Conservation (phyloP, 2,888 invertebrate species). For the Athalia cordata region DNA sequence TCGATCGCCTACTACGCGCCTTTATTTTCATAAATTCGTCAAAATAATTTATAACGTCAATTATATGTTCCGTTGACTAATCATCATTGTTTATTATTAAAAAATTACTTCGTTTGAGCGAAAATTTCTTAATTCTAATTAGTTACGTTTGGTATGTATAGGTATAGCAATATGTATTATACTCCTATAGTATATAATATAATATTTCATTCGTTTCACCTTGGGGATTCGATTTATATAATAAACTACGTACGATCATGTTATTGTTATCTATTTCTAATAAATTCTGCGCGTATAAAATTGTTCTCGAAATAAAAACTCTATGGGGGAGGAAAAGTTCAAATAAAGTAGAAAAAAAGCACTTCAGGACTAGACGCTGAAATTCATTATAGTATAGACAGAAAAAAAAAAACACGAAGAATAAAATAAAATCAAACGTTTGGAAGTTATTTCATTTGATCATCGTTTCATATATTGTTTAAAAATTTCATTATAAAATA, state of each 20-base stretch:
- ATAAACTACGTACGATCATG: neutral
- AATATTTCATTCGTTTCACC: conserved; percentile 27
- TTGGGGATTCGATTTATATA: conserved; percentile 3
- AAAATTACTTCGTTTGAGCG: conserved; percentile 41
- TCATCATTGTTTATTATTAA: conserved; percentile 37
- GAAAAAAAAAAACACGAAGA: neutral
- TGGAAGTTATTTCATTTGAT: neutral
- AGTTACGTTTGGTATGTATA: neutral
- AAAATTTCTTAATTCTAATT: conserved; percentile 31
- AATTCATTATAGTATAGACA: neutral
- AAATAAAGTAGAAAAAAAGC: neutral
- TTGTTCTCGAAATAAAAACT: conserved; percentile 20
- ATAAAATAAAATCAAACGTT: neutral
- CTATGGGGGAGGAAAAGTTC: neutral
- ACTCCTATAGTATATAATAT: neutral
- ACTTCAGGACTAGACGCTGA: conserved; percentile 35
- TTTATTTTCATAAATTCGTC: neutral
- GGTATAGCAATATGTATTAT: conserved; percentile 2
- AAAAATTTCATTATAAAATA: no score
- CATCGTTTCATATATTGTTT: neutral
- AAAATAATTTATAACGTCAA: conserved; percentile 13
- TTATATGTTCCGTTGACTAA: neutral
- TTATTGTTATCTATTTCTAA: no score
- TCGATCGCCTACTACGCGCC: no score
- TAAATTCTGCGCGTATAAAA: conserved; percentile 31